Evolutionary conservation across 2,113 vertebrate genomes (phyloP).

Genomic region (Sakesphorus luctuosus): DNA sequence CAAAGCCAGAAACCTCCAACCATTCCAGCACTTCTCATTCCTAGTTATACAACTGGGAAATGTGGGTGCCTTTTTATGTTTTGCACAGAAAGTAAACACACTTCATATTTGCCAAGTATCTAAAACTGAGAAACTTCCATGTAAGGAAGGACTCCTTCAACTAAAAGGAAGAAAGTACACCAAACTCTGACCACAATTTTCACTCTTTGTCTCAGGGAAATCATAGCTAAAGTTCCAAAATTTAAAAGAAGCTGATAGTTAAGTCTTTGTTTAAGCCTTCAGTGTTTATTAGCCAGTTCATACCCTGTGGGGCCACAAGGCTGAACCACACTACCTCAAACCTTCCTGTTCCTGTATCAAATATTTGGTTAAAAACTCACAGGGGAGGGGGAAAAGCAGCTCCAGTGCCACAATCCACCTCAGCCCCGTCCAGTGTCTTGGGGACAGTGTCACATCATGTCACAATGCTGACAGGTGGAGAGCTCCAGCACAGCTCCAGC

Average conservation of each 20-base stretch:
- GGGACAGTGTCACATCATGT: neutral
- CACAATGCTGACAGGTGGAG: neutral
- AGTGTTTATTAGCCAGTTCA: neutral
- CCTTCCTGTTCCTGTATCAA: neutral
- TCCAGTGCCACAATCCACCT: neutral
- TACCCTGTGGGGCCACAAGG: neutral
- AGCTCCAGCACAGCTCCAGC: neutral
- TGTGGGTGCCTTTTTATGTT: neutral
- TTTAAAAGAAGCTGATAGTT: neutral
- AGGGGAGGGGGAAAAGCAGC: neutral
- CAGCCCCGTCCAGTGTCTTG: neutral
- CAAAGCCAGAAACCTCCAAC: neutral
- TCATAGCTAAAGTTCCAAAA: neutral
- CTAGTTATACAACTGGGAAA: neutral
- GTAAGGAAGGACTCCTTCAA: constrained; percentile 35
- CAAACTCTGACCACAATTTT: constrained; percentile 1
- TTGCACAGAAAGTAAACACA: neutral
- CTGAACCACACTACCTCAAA: neutral
- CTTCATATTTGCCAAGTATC: neutral
- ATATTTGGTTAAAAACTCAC: neutral
- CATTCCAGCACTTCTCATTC: constrained; percentile 3
- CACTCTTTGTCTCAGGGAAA: neutral
- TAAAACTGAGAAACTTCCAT: constrained; percentile 26
- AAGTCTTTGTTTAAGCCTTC: neutral
- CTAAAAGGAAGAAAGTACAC: neutral